Base-by-base conservation (phyloP, 2,113 vertebrate species). In the Cynocephalus volans region DNA sequence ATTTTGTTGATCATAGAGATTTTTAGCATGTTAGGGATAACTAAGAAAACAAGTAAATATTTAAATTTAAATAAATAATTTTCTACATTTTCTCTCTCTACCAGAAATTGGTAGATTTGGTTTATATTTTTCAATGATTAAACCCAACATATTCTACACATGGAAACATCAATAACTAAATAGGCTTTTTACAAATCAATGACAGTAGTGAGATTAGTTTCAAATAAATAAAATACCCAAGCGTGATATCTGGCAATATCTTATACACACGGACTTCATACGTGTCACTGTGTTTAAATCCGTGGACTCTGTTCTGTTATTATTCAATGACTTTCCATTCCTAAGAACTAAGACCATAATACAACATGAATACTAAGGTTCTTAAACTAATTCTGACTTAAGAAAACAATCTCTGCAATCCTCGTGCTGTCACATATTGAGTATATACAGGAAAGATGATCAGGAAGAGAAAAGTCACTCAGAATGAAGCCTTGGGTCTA, bases 11-110 rank as follows among this genome's bases (percentile, higher is more conserved):
- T 36, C 75, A 90, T 41, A 87, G 56, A 85, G 26, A 45, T 48
- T 80, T 88, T 93, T 90, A 86, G 33, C 81, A 86, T 90, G 33
- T 58, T 90, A 67, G 9, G 56, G 15, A 67, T 65, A 76, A 69
- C 50, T 62, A 87, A 33, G 26, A 91, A 91, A 94, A 73, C 21
- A 69, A 69, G 15, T n/a, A 82, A 69, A 69, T 69, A 45, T 41
- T 94, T 67, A 36, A 65, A 50, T 73, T 45, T 87, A 82, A 90
- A 58, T 21, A 70, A 90, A n/a, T 1, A 58, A 50, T 90, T 69
- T 70, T 79, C 18, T 86, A 18, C 41, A 86, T 79, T 92, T 80
- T 91, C 64, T 92, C 19, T 87, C 28, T 60, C 19, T 94, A 67
- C 33, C 13, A n/a, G 24, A 24, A 41, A 69, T 54, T 82, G 12